Conservation (phyloP, 53 echinoderm and acorn worm species). For the Holothuria scabra region DNA sequence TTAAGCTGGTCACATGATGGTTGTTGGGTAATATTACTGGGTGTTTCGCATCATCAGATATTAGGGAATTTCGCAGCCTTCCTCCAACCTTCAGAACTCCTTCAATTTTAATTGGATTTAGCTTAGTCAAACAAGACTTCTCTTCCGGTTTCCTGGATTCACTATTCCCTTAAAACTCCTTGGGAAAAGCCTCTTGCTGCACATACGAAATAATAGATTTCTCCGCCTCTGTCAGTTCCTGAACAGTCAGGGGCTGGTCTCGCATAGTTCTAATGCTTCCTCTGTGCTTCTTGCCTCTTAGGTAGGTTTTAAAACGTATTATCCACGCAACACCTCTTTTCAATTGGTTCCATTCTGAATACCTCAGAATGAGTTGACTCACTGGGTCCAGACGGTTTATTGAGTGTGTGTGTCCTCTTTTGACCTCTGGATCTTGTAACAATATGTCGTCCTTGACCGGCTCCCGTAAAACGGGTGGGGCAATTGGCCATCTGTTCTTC, state of each 20-base stretch:
- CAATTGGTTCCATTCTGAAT: no score
- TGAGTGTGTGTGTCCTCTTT: background rate
- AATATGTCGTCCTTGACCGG: no score
- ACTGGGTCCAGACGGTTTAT: background rate
- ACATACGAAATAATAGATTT: constrained; percentile 37
- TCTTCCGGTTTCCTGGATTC: no score
- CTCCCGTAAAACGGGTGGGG: constrained; percentile 1
- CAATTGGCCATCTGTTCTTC: background rate
- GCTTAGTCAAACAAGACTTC: background rate
- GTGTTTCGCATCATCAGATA: constrained; percentile 37
- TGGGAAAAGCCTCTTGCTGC: constrained; percentile 33
- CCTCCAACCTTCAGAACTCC: constrained; percentile 60
- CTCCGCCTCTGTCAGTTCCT: background rate
- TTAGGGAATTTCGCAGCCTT: constrained; percentile 39
- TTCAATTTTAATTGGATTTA: background rate
- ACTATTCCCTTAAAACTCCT: no score
- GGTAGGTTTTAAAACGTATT: no score
- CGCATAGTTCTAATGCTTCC: constrained; percentile 27
- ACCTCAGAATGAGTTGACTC: constrained; percentile 13
- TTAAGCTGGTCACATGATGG: constrained; percentile 45
- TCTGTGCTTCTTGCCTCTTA: background rate
- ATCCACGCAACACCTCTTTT: no score
- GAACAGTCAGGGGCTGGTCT: no score
- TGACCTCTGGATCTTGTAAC: constrained; percentile 33
- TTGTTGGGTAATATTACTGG: constrained; percentile 57